Evolutionary conservation across 1,140 invertebrate genomes (phyloP).

Genomic region (Drosophila melanica): DNA sequence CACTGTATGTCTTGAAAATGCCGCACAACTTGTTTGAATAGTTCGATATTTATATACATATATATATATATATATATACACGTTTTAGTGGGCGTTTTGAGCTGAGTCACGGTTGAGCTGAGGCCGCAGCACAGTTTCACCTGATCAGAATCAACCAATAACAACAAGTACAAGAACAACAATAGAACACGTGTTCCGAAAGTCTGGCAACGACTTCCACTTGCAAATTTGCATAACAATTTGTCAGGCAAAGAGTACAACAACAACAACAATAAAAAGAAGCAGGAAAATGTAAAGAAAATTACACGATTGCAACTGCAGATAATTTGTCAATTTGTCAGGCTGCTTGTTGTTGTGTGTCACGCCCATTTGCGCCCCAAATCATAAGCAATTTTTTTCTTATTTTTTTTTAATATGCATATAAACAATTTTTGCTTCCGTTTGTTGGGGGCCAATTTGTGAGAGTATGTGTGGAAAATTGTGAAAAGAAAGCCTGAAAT

Average conservation of each 20-base stretch:
- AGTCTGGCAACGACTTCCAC: slow-evolving; percentile 44
- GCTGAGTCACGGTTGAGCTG: slow-evolving; percentile 52
- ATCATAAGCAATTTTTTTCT: slow-evolving; percentile 32
- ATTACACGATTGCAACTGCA: slow-evolving; percentile 56
- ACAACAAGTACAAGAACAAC: slow-evolving; percentile 5
- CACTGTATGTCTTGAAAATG: slow-evolving; percentile 9
- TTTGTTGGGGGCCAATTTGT: slow-evolving; percentile 30
- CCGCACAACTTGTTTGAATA: slow-evolving; percentile 23
- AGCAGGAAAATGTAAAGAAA: slow-evolving; percentile 61
- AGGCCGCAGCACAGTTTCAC: slow-evolving; percentile 56
- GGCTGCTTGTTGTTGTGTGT: slow-evolving; percentile 9
- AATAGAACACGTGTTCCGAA: slow-evolving; percentile 73
- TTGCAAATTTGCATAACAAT: slow-evolving; percentile 78
- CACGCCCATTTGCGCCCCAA: slow-evolving; percentile 26
- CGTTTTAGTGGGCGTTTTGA: slow-evolving; percentile 53
- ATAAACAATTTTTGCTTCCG: slow-evolving; percentile 39
- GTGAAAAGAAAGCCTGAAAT: slow-evolving; percentile 34
- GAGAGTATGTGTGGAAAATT: slow-evolving; percentile 24
- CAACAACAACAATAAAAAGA: slow-evolving; percentile 19
- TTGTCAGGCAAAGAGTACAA: slow-evolving; percentile 32
- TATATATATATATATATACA: not conserved
- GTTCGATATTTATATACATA: slow-evolving; percentile 5
- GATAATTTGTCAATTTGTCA: slow-evolving; percentile 70
- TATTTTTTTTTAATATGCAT: slow-evolving; percentile 5
- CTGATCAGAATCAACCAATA: slow-evolving; percentile 33